Evolutionary conservation across 2,797 vertebrate species (phyloP).

Genomic region (Ceryle rudis): DNA sequence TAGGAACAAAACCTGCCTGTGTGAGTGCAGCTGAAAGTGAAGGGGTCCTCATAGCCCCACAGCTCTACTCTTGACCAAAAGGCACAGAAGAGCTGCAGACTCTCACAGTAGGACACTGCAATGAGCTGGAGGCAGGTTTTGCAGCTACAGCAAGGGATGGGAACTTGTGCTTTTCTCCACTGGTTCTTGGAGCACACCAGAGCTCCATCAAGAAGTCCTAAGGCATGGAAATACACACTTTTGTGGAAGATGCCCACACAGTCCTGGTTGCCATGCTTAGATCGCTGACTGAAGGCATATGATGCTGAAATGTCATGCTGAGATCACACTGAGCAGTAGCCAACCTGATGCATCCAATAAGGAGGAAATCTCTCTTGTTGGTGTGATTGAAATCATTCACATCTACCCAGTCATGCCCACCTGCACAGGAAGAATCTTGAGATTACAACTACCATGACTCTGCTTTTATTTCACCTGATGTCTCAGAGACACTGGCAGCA

Average conservation of each 20-base stretch:
- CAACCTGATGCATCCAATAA: not conserved
- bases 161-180: not conserved
- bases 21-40: rapidly evolving
- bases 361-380: not conserved
- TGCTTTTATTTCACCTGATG: not conserved
- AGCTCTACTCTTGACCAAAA: not conserved
- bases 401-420: rapidly evolving
- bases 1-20: not conserved
- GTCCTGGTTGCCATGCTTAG: not conserved
- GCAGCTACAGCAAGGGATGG: not conserved
- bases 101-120: not conserved
- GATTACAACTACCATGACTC: not conserved
- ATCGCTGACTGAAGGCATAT: not conserved
- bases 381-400: not conserved
- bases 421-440: not conserved
- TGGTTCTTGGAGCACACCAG: not conserved
- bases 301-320: not conserved
- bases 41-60: not conserved
- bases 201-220: not conserved
- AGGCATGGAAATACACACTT: not conserved
- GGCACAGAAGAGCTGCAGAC: not conserved
- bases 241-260: rapidly evolving
- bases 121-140: not conserved
- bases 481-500: not conserved
- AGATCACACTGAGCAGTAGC: not conserved